phyloP scores from a whole-genome alignment of 2,113 vertebrate species.

The Carassius gibelio region DNA sequence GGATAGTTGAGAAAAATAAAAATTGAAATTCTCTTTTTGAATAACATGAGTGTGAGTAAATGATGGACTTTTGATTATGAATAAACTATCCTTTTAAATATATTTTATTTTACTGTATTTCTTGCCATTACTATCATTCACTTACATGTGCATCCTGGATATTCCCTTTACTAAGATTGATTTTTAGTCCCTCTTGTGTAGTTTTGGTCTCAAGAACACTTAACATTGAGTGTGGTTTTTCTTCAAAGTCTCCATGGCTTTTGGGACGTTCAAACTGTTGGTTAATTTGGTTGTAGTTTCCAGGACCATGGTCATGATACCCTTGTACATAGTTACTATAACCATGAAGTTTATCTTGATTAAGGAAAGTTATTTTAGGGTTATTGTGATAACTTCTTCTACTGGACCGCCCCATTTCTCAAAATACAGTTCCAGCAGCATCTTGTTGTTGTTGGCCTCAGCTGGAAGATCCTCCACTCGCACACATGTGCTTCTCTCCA shows the following conservation, averaged over 20 bases:
- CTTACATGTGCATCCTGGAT: conserved; percentile 70
- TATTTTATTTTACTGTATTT: no score
- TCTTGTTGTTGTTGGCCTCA: conserved; percentile 44
- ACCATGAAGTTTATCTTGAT: not conserved
- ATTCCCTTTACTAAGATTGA: conserved; percentile 70
- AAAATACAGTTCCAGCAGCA: no score
- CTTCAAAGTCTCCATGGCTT: not conserved
- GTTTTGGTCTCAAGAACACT: conserved; percentile 7
- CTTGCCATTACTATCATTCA: no score
- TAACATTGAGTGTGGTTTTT: not conserved
- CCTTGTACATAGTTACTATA: not conserved
- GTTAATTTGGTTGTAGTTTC: not conserved
- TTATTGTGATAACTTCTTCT: conserved; percentile 53
- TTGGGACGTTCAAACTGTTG: not conserved
- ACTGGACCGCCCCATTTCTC: conserved; percentile 47
- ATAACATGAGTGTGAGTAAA: no score
- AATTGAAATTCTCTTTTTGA: no score
- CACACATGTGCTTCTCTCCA: conserved; percentile 76
- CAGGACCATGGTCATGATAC: not conserved
- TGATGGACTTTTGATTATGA: no score
- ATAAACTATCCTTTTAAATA: no score
- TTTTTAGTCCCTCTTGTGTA: conserved; percentile 53
- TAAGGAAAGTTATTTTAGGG: not conserved
- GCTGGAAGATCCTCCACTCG: conserved; percentile 40
- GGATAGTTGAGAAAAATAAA: no score